These are phyloP conservation scores for Dexiosoma caninum DNA, from an alignment of 2,888 invertebrate genomes.

Conservation along the genomic window DNA sequence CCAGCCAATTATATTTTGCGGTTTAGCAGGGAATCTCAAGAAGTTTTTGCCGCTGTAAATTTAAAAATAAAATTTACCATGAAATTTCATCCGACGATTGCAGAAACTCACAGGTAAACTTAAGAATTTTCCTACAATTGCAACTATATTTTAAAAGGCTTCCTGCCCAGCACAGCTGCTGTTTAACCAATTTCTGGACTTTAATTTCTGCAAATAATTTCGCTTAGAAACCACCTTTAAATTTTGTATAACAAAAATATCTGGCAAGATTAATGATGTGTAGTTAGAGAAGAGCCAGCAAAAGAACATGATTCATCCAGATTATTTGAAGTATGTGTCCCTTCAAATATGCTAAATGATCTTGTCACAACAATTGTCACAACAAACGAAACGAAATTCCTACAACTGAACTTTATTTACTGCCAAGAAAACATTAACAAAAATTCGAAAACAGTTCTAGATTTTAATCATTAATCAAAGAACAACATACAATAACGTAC, in stretches of 20 bases:
- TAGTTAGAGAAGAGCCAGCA: neutral
- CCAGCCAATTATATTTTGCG: too few relatives aligned
- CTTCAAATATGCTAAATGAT: constrained; percentile 44
- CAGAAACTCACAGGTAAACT: too few relatives aligned
- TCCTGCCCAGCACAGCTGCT: too few relatives aligned
- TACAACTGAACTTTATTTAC: constrained; percentile 6
- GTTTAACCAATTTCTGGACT: too few relatives aligned
- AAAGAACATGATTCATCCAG: constrained; percentile 25
- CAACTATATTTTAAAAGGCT: too few relatives aligned
- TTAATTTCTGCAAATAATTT: too few relatives aligned
- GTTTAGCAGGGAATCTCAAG: too few relatives aligned
- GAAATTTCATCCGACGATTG: too few relatives aligned
- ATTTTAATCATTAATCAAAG: constrained; percentile 18
- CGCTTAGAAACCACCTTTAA: constrained; percentile 42
- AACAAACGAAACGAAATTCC: neutral
- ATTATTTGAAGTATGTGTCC: constrained; percentile 23
- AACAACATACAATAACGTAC: neutral
- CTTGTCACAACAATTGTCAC: constrained; percentile 41
- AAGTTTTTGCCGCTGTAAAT: too few relatives aligned
- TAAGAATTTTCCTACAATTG: too few relatives aligned
- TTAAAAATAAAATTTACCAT: too few relatives aligned
- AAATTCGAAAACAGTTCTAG: neutral
- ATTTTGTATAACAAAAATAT: neutral
- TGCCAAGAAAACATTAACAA: constrained; percentile 36
- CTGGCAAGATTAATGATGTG: constrained; percentile 37